Evolutionary conservation across 2,113 vertebrate genomes (phyloP).

Genomic region (Erythrolamprus reginae): DNA sequence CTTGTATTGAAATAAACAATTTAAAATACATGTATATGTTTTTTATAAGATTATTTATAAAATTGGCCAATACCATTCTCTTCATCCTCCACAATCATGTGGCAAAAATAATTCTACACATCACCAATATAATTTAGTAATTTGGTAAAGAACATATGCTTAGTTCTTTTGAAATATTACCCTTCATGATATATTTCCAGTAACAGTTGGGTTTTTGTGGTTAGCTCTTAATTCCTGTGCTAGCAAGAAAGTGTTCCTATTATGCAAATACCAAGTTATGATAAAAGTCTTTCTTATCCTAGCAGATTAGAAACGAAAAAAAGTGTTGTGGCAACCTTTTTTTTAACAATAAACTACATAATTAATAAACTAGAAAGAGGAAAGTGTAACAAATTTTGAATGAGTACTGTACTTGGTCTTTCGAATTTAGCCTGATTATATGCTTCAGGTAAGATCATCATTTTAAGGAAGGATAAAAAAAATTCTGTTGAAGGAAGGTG

Average conservation of each 20-base stretch:
- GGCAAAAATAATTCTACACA: background rate
- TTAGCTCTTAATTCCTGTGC: background rate
- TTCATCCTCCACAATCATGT: background rate
- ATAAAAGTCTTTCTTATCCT: background rate
- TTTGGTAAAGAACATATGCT: background rate
- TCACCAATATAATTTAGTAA: background rate
- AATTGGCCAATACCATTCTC: background rate
- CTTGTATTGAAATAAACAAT: background rate
- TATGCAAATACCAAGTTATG: background rate
- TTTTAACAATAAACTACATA: background rate
- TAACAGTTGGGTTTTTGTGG: background rate
- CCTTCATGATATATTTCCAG: background rate
- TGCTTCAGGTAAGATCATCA: background rate
- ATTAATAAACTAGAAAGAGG: background rate
- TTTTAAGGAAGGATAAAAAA: background rate
- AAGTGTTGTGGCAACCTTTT: background rate
- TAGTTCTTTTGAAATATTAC: background rate
- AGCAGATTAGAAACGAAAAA: background rate
- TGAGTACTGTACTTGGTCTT: background rate
- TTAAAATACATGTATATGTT: background rate
- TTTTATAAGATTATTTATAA: too few relatives aligned
- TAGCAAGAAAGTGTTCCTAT: background rate
- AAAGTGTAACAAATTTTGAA: background rate
- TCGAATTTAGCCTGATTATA: background rate
- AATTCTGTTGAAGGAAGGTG: background rate